These are phyloP conservation scores for Puma concolor DNA, from an alignment of 2,113 vertebrate species.

Conservation along the genomic window DNA sequence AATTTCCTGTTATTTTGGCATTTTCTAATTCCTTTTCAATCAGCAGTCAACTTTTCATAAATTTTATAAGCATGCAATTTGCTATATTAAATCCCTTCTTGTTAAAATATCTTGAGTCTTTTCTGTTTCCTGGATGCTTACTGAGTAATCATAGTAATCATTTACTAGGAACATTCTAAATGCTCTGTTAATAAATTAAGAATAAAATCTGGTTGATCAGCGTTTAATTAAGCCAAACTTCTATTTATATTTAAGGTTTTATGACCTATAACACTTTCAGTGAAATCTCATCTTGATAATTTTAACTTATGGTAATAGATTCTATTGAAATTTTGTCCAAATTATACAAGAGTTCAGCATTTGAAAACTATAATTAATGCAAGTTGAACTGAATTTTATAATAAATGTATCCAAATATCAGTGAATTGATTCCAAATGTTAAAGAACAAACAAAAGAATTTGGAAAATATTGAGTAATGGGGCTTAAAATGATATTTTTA, in stretches of 20 bases:
- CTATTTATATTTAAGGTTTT: background rate
- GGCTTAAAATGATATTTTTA: background rate
- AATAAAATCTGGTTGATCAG: background rate
- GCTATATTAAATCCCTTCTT: background rate
- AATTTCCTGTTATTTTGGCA: background rate
- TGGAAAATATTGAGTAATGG: background rate
- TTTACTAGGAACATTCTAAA: background rate
- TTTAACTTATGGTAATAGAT: background rate
- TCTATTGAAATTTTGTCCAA: background rate
- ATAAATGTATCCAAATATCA: background rate
- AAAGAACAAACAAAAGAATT: background rate
- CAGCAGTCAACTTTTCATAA: background rate
- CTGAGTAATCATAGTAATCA: background rate
- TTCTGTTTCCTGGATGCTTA: background rate
- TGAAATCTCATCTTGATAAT: background rate
- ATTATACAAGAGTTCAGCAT: background rate
- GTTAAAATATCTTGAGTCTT: background rate
- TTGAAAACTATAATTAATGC: background rate
- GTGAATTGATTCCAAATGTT: background rate
- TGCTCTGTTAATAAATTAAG: background rate
- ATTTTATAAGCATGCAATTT: background rate
- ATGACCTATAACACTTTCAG: background rate
- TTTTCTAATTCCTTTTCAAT: background rate
- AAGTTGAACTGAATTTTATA: background rate
- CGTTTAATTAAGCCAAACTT: background rate